Evolutionary conservation across 2,113 vertebrate genomes (phyloP), one percentile per base, ranked within the genome.

Genomic region (Hippocampus barbouri): DNA sequence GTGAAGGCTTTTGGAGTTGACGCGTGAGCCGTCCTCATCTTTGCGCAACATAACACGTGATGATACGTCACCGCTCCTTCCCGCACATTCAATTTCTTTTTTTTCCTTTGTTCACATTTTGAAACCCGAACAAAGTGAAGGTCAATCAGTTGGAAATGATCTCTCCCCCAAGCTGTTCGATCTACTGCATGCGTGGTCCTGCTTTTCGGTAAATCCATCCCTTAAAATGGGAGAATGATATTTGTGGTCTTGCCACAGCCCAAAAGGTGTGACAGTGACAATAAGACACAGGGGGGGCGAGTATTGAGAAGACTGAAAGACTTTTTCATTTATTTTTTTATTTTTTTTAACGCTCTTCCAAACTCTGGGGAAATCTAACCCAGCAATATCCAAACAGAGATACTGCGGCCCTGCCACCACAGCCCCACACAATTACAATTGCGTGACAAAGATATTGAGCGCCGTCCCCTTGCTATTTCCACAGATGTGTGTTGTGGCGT

Each of bases 381-480:
- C 78, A 87, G 83, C 86, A 92, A 91, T 91, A 91, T 91, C 85
- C 88, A 85, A 85, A 86, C 78, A 83, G 67, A 74, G 79, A 64
- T 61, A 18, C 81, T 78, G 62, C 53, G 81, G 86, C 73, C 79
- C 83, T 66, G 79, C 87, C 81, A 83, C 85, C 81, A 71, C 79
- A 75, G 85, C 88, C 86, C 86, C 80, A 86, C 85, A 88, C 88
- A 90, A 90, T 90, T 90, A 91, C 90, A 88, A 86, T 87, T 83
- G 71, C 87, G 87, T 87, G 89, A 92, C 87, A 90, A 73, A 84
- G 84, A 90, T 91, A 91, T 90, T 91, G 87, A 89, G 85, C 75
- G 51, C 54, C 67, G 81, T 82, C 91, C 91, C 89, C 86, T 62
- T 79, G 85, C 73, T 84, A 78, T 75, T 83, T 83, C 83, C 72